These are phyloP conservation scores for Perccottus glenii DNA, from an alignment of 2,113 vertebrate genomes.

Conservation along the genomic window DNA sequence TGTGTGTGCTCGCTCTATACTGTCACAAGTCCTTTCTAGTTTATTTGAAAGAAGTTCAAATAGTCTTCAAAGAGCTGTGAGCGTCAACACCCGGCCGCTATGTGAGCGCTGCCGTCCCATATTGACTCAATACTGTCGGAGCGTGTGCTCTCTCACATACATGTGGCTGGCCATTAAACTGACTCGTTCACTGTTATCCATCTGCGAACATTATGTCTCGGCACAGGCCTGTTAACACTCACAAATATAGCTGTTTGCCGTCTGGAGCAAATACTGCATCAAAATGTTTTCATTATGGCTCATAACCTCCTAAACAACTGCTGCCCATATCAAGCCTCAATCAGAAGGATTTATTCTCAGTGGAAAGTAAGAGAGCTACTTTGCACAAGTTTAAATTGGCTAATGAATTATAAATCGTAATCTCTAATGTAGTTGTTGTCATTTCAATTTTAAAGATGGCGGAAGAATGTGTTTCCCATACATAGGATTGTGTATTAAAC, in stretches of 20 bases:
- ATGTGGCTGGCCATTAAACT: constrained; percentile 21
- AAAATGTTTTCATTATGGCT: not conserved
- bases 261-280: not conserved
- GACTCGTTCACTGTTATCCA: constrained; percentile 31
- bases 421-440: too few species aligned
- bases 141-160: constrained; percentile 29
- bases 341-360: not conserved
- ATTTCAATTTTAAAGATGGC: too few species aligned
- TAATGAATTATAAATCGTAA: too few species aligned
- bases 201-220: constrained; percentile 39
- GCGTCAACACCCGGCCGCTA: constrained; percentile 16
- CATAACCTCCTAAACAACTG: not conserved
- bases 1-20: not conserved
- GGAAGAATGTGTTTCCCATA: too few species aligned
- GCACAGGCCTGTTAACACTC: constrained; percentile 17
- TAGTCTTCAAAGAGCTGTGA: constrained; percentile 59
- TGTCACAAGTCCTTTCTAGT: constrained; percentile 24
- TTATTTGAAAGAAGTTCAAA: constrained; percentile 64
- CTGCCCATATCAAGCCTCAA: not conserved
- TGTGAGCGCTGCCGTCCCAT: constrained; percentile 29
- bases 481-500: too few species aligned
- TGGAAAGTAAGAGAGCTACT: too few species aligned
- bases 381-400: too few species aligned
- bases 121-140: constrained; percentile 25
- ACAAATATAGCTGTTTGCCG: not conserved